Conservation (phyloP, 1,140 invertebrate genomes). For the Drosophila arawakana region DNA sequence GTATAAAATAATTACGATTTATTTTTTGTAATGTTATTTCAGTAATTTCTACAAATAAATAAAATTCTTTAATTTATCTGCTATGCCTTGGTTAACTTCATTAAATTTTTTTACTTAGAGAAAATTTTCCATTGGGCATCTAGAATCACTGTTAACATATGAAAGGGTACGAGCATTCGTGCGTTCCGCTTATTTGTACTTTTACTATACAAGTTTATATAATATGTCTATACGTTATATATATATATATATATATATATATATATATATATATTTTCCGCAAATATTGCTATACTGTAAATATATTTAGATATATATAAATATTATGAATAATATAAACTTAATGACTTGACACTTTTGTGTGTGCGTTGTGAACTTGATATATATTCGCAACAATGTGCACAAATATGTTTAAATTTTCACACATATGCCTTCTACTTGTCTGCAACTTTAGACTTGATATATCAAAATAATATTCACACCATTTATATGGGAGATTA, state of each 20-base stretch:
- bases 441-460: conserved; percentile 31
- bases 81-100: too few relatives aligned
- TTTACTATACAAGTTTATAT: conserved; percentile 15
- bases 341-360: conserved; percentile 65
- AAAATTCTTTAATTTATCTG: too few relatives aligned
- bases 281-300: neutral
- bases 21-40: too few relatives aligned
- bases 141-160: conserved; percentile 36
- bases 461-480: conserved; percentile 51
- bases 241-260: neutral
- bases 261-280: neutral
- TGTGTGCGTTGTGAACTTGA: conserved; percentile 8
- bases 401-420: conserved; percentile 5
- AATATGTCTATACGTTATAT: neutral
- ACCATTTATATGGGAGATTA: conserved; percentile 15
- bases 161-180: conserved; percentile 32
- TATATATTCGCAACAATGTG: conserved; percentile 9
- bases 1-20: too few relatives aligned
- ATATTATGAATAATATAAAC: conserved; percentile 69
- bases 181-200: conserved; percentile 48
- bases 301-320: conserved; percentile 24
- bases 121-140: conserved; percentile 26
- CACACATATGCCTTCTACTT: conserved; percentile 5
- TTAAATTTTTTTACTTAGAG: neutral
- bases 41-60: too few relatives aligned